Percentiles rank a stretch among this genome's conserved stretches.
Conservation (phyloP, 37 sponge, comb jelly and placozoan species). For the Aphrocallistes beatrix region DNA sequence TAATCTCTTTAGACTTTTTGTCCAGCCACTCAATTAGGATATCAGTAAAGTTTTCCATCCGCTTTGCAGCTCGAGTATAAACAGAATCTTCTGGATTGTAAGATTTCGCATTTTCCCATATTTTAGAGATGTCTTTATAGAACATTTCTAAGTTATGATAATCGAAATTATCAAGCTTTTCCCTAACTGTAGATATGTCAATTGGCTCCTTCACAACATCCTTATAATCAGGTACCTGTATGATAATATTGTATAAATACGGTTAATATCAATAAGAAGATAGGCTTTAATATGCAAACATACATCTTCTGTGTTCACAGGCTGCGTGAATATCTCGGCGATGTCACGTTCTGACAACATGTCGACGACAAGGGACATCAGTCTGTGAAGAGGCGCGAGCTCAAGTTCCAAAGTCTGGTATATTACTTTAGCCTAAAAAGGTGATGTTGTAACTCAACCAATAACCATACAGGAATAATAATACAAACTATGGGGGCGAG, state of each 20-base stretch:
- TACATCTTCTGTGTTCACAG: slow-evolving; percentile 82
- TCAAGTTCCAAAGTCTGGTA: slow-evolving; percentile 49
- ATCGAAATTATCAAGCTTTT: slow-evolving; percentile 49
- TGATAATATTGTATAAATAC: neutral
- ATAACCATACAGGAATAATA: neutral
- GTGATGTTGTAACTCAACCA: neutral
- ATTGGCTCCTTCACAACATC: slow-evolving; percentile 85
- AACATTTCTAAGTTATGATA: slow-evolving; percentile 72
- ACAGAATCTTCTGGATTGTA: slow-evolving; percentile 83
- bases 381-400: slow-evolving; percentile 46
- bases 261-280: neutral
- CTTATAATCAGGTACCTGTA: slow-evolving; percentile 81
- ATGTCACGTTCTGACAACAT: slow-evolving; percentile 57
- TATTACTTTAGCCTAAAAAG: slow-evolving; percentile 36
- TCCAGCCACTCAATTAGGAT: neutral
- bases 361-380: slow-evolving; percentile 53
- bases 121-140: slow-evolving; percentile 67
- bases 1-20: neutral
- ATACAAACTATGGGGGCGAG: neutral
- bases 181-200: slow-evolving; percentile 78
- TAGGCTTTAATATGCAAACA: neutral
- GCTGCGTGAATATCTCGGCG: slow-evolving; percentile 82
- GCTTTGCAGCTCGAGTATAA: slow-evolving; percentile 71
- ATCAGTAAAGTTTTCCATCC: slow-evolving; percentile 33
- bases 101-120: slow-evolving; percentile 76